These are phyloP conservation scores for Danio tinwini DNA, from an alignment of 2,797 vertebrate species.

Conservation along the genomic window DNA sequence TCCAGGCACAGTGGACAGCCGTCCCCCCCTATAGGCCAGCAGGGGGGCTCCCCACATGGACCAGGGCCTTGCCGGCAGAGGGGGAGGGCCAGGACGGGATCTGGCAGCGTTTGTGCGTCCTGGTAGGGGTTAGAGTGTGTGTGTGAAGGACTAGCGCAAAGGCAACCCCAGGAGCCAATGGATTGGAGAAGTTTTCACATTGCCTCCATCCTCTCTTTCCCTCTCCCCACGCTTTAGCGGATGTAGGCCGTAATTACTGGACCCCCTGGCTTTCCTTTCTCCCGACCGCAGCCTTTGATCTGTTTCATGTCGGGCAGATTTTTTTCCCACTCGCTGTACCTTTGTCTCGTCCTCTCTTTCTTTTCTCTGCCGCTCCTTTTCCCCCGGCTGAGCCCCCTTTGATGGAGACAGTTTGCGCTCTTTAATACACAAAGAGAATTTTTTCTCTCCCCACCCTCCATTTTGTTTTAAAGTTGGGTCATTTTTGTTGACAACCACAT, in stretches of 20 bases:
- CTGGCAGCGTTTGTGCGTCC: constrained; percentile 75
- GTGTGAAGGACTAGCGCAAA: constrained; percentile 72
- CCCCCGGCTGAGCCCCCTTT: constrained; percentile 77
- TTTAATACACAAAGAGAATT: constrained; percentile 87
- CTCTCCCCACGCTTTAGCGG: constrained; percentile 81
- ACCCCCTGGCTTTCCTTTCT: constrained; percentile 90
- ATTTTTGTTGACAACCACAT: constrained; percentile 62
- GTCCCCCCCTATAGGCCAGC: constrained; percentile 67
- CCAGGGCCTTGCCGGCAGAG: constrained; percentile 78
- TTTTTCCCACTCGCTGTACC: constrained; percentile 74
- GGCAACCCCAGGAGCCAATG: constrained; percentile 81
- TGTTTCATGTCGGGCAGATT: constrained; percentile 86
- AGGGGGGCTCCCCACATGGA: constrained; percentile 73
- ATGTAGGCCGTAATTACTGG: constrained; percentile 95
- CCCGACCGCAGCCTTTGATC: constrained; percentile 90
- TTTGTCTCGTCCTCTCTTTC: constrained; percentile 69
- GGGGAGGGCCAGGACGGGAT: constrained; percentile 78
- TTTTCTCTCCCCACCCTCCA: constrained; percentile 62
- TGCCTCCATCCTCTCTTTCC: constrained; percentile 56
- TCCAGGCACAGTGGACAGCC: constrained; percentile 68
- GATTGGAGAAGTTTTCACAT: constrained; percentile 85
- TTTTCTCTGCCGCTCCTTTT: constrained; percentile 62
- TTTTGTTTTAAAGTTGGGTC: constrained; percentile 72
- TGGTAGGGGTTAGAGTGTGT: constrained; percentile 68
- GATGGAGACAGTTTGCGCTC: constrained; percentile 87